Percentiles rank a stretch among this genome's conserved stretches.
These are phyloP conservation scores for Aldabrachelys gigantea DNA, from an alignment of 2,113 vertebrate species.

Conservation along the genomic window DNA sequence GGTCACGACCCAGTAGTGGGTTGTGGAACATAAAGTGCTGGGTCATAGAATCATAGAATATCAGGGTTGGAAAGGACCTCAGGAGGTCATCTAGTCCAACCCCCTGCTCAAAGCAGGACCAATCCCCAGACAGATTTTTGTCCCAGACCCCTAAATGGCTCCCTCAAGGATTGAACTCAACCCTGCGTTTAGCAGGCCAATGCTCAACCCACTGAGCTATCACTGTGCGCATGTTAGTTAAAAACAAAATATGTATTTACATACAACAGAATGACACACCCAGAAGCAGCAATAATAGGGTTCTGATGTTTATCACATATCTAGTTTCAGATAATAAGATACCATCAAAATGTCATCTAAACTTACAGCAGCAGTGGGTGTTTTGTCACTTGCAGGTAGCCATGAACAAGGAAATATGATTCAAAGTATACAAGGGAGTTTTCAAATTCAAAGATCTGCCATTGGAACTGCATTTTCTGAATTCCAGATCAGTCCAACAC, in stretches of 20 bases:
- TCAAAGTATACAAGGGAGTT: not conserved
- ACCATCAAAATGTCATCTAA: fast-evolving
- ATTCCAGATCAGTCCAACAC: not conserved
- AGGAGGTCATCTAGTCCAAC: too few relatives aligned
- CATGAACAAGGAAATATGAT: not conserved
- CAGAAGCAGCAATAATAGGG: not conserved
- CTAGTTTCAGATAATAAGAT: fast-evolving
- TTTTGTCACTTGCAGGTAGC: not conserved
- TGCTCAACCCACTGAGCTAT: too few relatives aligned
- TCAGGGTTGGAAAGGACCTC: too few relatives aligned
- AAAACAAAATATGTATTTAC: not conserved
- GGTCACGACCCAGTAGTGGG: too few relatives aligned
- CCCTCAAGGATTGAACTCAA: too few relatives aligned
- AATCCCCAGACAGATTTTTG: too few relatives aligned
- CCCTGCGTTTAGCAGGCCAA: too few relatives aligned
- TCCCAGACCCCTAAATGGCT: too few relatives aligned
- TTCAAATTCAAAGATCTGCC: not conserved
- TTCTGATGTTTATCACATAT: not conserved
- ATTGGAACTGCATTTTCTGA: not conserved
- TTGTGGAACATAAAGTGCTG: too few relatives aligned
- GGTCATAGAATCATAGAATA: not conserved
- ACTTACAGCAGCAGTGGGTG: not conserved
- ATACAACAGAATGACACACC: not conserved
- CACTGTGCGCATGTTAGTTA: not conserved
- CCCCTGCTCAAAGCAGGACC: too few relatives aligned